Evolutionary conservation across 2,113 vertebrate genomes (phyloP), one percentile per base, ranked within the genome.

Genomic region (Ondatra zibethicus): DNA sequence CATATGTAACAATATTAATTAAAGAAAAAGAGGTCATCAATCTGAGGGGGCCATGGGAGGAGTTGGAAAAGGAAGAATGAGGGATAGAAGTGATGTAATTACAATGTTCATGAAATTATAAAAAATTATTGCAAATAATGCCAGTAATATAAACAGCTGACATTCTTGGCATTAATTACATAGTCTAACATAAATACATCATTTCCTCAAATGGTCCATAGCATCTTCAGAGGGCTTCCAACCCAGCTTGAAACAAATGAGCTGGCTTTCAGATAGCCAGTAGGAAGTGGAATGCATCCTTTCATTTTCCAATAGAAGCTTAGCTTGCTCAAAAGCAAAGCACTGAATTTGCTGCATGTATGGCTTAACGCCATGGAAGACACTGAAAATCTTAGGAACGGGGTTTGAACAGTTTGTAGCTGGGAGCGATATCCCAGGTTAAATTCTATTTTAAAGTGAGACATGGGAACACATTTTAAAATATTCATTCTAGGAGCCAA

Each of bases 121-220:
- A 84, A 55, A 65, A 29, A 29, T n/a, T 7, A 68, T 77, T 55
- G 45, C 4, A 89, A 81, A 70, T 55, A 92, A 87, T 47, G 33
- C 19, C 16, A 87, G 81, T 90, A 88, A 55, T 14, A 96, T 21
- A 47, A 31, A 95, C 87, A 47, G 47, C 2, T 72, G 7, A 42
- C 50, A n/a, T 39, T 27, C 50, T 84, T 58, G 78, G 36, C 31
- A 88, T 0, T 75, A 61, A 39, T 25, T 68, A 82, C 3, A 78
- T 31, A 89, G 29, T 92, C 81, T 96, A 92, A 70, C 50, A 92
- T 63, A 96, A 93, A 61, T 11, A 72, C n/a, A n/a, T 25, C 75
- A 85, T 73, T 88, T 96, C 21, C 80, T 78, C 2, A 0, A 95
- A 65, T 90, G 52, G 39, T 42, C 66, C 23, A 58, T 13, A 84